These are phyloP conservation scores for Ctenochaetus hawaiiensis DNA, from an alignment of 2,797 vertebrate species.

Conservation along the genomic window DNA sequence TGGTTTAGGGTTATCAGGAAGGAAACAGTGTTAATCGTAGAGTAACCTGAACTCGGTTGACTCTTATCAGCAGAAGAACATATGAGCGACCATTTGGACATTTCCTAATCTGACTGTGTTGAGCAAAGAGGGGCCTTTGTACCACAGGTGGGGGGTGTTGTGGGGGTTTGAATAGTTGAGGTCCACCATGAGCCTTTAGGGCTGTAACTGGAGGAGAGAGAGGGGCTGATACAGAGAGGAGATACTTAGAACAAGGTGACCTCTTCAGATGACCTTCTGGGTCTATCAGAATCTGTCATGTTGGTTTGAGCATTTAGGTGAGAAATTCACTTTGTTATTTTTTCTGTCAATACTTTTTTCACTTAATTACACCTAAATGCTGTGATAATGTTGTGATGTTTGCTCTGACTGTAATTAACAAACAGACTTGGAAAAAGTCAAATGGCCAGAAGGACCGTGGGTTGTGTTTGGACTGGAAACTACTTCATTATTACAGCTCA, in stretches of 20 bases:
- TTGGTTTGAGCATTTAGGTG: slow-evolving; percentile 30
- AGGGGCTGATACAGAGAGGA: slow-evolving; percentile 56
- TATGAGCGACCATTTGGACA: slow-evolving; percentile 83
- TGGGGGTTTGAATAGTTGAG: slow-evolving; percentile 55
- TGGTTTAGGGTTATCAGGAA: slow-evolving; percentile 73
- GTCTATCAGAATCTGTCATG: slow-evolving; percentile 61
- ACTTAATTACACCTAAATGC: not conserved
- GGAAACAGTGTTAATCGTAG: slow-evolving; percentile 76
- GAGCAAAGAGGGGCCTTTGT: slow-evolving; percentile 79
- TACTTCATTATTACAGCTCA: slow-evolving; percentile 37
- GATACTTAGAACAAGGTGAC: slow-evolving; percentile 70
- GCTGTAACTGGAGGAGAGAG: slow-evolving; percentile 79
- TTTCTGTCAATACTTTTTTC: not conserved
- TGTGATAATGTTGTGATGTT: not conserved
- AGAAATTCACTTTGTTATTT: slow-evolving; percentile 28
- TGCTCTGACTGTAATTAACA: slow-evolving; percentile 19
- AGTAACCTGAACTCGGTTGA: slow-evolving; percentile 77
- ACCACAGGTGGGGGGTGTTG: slow-evolving; percentile 64
- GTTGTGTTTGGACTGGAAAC: slow-evolving; percentile 27
- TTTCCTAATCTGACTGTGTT: slow-evolving; percentile 76
- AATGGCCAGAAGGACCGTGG: not conserved
- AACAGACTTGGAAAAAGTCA: slow-evolving; percentile 31
- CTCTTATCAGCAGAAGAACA: slow-evolving; percentile 79
- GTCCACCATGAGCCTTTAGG: slow-evolving; percentile 72
- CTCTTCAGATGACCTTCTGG: slow-evolving; percentile 61